Conservation (phyloP, 2,888 invertebrate genomes). For the Apoderus coryli region DNA sequence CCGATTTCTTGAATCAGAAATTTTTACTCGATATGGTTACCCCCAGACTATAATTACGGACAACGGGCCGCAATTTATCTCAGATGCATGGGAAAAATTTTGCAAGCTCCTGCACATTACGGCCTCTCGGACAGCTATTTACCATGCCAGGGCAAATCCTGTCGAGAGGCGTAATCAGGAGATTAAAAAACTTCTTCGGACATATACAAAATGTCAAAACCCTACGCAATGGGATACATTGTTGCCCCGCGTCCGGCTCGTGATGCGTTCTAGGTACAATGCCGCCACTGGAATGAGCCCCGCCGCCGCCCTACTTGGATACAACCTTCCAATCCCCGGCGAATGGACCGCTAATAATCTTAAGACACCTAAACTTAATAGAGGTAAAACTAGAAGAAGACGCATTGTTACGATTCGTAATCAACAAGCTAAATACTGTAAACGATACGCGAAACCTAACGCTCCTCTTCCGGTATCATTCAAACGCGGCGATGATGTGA, state of each 20-base stretch:
- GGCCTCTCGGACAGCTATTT: conserved; percentile 15
- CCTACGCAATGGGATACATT: conserved; percentile 9
- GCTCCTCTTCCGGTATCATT: neutral
- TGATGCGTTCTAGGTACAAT: conserved; percentile 11
- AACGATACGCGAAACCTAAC: neutral
- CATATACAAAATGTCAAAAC: conserved; percentile 7
- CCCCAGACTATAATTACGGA: conserved; percentile 9
- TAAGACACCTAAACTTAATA: neutral
- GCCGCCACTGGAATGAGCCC: conserved; percentile 12
- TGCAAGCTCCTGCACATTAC: conserved; percentile 8
- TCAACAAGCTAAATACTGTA: neutral
- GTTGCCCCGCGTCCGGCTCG: conserved; percentile 8
- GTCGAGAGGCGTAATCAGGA: conserved; percentile 19
- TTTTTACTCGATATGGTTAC: conserved; percentile 8
- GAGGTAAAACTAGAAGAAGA: neutral
- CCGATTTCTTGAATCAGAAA: conserved; percentile 5
- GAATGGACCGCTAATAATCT: too few species aligned
- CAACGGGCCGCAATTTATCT: conserved; percentile 11
- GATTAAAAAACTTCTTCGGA: conserved; percentile 17
- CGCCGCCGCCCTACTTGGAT: conserved; percentile 11
- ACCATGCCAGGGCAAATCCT: conserved; percentile 19
- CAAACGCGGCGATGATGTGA: neutral
- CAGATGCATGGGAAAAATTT: conserved; percentile 1
- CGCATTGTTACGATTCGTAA: neutral
- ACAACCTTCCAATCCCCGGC: conserved; percentile 5